Percentiles rank a stretch among this genome's conserved stretches.
These are phyloP conservation scores for Polyommatus iphigenia DNA, from an alignment of 2,888 invertebrate species.

Conservation along the genomic window DNA sequence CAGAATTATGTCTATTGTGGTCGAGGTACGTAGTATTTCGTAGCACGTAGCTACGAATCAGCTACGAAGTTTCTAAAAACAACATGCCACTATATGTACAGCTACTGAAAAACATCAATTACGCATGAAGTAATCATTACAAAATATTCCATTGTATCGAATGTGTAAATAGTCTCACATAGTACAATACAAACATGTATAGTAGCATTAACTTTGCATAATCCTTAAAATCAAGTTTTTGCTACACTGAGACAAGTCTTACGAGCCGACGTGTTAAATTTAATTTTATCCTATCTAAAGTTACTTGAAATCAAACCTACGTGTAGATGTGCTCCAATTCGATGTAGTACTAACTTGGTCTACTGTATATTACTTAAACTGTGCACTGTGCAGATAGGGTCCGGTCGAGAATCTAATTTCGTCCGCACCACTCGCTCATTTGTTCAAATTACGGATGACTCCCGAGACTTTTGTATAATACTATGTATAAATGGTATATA, in stretches of 20 bases:
- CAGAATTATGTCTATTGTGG: too few species aligned
- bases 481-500: background rate
- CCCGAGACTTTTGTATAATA: slow-evolving; percentile 29
- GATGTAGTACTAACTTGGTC: too few species aligned
- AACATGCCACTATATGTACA: background rate
- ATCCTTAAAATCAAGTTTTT: too few species aligned
- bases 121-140: slow-evolving; percentile 41
- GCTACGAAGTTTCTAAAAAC: background rate
- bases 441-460: slow-evolving; percentile 78
- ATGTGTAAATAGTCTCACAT: slow-evolving; percentile 48
- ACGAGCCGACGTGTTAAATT: too few species aligned
- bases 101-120: slow-evolving; percentile 48
- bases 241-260: too few species aligned
- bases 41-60: background rate
- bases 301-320: too few species aligned
- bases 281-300: too few species aligned
- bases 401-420: slow-evolving; percentile 81
- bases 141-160: slow-evolving; percentile 30
- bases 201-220: too few species aligned
- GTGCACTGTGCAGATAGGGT: slow-evolving; percentile 41
- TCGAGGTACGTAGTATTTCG: background rate
- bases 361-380: background rate
- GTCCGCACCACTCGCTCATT: slow-evolving; percentile 83
- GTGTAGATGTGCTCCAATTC: too few species aligned
- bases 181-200: too few species aligned